Evolutionary conservation across 2,888 invertebrate genomes (phyloP).

Genomic region (Drosophila hawaiiensis): DNA sequence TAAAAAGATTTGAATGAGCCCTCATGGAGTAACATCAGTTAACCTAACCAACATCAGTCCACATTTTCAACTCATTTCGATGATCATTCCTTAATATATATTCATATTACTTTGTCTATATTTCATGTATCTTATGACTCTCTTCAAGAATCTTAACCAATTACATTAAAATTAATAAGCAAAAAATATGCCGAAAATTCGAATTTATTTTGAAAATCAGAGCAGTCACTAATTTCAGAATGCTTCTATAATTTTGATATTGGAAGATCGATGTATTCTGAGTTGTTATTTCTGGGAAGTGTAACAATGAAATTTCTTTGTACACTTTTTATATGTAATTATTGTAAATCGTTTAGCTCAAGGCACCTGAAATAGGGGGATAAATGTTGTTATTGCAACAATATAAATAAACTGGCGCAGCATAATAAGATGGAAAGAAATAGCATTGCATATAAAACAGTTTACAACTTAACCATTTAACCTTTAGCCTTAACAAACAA

Average conservation of each 20-base stretch:
- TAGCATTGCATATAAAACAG: neutral
- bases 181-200: neutral
- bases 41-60: neutral
- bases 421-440: slow-evolving; percentile 13
- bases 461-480: slow-evolving; percentile 1
- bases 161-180: neutral
- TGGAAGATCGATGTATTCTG: neutral
- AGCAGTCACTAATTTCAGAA: neutral
- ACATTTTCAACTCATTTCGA: neutral
- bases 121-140: neutral
- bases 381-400: neutral
- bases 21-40: no score
- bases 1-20: neutral
- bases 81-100: neutral
- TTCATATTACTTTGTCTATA: neutral
- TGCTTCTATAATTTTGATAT: neutral
- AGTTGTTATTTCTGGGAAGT: neutral
- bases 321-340: neutral
- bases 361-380: neutral
- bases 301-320: neutral
- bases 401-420: slow-evolving; percentile 8
- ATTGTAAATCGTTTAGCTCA: neutral
- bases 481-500: slow-evolving; percentile 13
- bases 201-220: neutral
- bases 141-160: neutral